Base-by-base conservation (phyloP, 2,797 vertebrate species). In the Micropoecilia bifurca region DNA sequence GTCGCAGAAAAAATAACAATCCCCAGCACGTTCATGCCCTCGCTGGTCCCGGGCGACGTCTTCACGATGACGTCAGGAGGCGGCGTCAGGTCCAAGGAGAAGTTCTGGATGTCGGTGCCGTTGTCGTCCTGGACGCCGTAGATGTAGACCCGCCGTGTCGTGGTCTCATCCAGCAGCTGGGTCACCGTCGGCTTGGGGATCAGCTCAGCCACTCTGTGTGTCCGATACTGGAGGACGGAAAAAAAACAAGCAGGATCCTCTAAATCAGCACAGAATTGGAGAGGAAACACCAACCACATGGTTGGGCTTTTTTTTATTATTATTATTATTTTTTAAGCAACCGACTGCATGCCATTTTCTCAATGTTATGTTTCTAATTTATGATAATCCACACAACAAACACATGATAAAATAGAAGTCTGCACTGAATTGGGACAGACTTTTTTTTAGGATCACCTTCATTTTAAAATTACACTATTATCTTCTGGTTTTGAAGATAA, bases 1-100 rank as follows among this genome's bases (percentile, higher is more conserved):
- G 97, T 99, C 63, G 98, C 97, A 0, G 98, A 99, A 93, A 99
- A 99, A 89, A 99, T 99, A 79, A 99, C 98, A 2, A 99, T 99
- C 33, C 98, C 98, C 30, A 99, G 95, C 28, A 99, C 99, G 0
- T 99, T 99, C 98, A 99, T 99, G 94, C 99, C 98, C 0, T 99
- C 98, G 0, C 97, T 99, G 74, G 97, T 97, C 30, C 97, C 98
- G 0, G 98, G 97, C 4, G 97, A 96, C 0, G 97, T 98, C 79
- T 97, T 97, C 94, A 99, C 97, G 76, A 97, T 90, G 79, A 99
- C 96, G 71, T 99, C 98, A 0, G 98, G 98, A 0, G 98, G 96
- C 0, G 98, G 98, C 0, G 98, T 99, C 79, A 99, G 96, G 78
- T 99, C 98, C 90, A 99, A 91, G 66, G 97, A 97, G 76, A 99